Conservation (phyloP, 1,140 invertebrate genomes). For the Leptonema lineaticorne region DNA sequence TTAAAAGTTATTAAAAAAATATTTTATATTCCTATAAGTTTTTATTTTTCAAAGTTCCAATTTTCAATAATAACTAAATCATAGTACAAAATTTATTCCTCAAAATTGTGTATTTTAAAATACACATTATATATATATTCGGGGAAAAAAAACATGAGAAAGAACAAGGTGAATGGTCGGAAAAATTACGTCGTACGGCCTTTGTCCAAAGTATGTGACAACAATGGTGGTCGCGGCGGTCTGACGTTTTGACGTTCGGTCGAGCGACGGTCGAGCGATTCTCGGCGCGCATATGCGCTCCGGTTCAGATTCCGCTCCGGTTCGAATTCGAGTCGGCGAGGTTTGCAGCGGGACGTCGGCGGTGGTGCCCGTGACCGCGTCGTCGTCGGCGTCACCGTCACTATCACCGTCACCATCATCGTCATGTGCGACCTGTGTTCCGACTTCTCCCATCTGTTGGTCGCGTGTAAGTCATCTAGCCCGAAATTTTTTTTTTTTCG, state of each 20-base stretch:
- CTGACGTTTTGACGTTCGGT: constrained; percentile 7
- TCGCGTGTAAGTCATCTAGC: constrained; percentile 62
- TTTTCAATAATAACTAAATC: too few relatives aligned
- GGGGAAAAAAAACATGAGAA: too few relatives aligned
- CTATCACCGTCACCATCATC: constrained; percentile 30
- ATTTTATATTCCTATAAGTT: too few relatives aligned
- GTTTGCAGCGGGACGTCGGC: background rate
- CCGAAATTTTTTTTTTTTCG: background rate
- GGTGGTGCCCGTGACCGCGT: background rate
- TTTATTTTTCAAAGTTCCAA: too few relatives aligned
- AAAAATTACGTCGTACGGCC: background rate
- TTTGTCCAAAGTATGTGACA: constrained; percentile 11
- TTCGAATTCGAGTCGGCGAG: background rate
- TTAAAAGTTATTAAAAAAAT: too few relatives aligned
- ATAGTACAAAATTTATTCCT: too few relatives aligned
- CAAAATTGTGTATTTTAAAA: too few relatives aligned
- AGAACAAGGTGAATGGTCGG: background rate
- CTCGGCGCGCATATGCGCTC: too few relatives aligned
- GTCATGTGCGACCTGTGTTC: constrained; percentile 73
- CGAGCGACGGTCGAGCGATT: background rate
- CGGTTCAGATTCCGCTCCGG: background rate
- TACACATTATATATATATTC: too few relatives aligned
- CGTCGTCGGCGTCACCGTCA: background rate
- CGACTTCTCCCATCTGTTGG: constrained; percentile 74
- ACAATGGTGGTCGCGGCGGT: constrained; percentile 14